phyloP scores from a whole-genome alignment of 2,113 vertebrate genomes.

The Noctilio leporinus region DNA sequence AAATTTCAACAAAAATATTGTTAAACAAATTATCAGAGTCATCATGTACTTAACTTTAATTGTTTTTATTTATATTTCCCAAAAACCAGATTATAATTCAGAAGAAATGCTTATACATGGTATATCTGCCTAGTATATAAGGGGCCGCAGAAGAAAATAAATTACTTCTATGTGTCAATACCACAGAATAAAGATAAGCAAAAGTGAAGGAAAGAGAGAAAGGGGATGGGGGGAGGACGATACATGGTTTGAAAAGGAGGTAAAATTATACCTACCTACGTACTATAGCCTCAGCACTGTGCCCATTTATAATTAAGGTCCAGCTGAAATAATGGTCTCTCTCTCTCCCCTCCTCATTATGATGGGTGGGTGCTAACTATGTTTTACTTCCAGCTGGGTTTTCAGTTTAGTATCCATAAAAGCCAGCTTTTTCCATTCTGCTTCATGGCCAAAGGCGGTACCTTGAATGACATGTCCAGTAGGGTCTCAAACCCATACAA shows the following conservation, averaged over 20 bases:
- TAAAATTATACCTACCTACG: neutral
- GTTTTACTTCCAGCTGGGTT: neutral
- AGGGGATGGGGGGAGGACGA: neutral
- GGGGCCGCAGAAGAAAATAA: slow-evolving; percentile 50
- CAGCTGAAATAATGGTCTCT: neutral
- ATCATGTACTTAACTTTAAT: neutral
- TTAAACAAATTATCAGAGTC: neutral
- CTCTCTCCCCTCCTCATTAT: neutral
- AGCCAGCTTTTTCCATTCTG: neutral
- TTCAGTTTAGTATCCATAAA: neutral
- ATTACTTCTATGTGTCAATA: slow-evolving; percentile 43
- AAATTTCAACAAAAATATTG: neutral
- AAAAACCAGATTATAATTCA: neutral
- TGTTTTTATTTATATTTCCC: neutral
- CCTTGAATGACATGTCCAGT: neutral
- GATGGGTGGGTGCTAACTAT: neutral
- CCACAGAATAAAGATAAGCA: slow-evolving; percentile 44
- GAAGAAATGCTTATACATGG: neutral
- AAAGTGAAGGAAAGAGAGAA: neutral
- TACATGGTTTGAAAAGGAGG: neutral
- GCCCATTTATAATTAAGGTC: neutral
- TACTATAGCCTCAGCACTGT: neutral
- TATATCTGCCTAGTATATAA: slow-evolving; percentile 50
- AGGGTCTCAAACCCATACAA: neutral
- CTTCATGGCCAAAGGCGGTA: neutral